Evolutionary conservation across 2,888 invertebrate species (phyloP), one percentile per base, ranked within the genome.

Genomic region (Callyntrura guangdongensis): DNA sequence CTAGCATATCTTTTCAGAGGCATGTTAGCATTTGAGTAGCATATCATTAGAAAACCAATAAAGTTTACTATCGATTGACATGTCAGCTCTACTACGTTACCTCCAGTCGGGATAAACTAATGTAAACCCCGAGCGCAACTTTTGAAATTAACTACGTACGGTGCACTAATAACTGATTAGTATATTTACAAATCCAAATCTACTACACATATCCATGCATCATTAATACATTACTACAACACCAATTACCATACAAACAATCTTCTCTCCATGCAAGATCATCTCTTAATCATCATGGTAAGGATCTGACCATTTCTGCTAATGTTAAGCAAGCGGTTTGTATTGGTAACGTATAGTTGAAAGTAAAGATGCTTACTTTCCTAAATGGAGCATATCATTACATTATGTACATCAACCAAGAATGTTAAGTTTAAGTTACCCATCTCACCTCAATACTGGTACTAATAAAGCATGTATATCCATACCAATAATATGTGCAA

Each of bases 381-480:
- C 36, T 36, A 36, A 36, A 36, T 36, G 36, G 36, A 36, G 36
- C 36, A 36, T 6, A 36, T 36, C 36, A 36, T 36, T 36, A 36
- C 36, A 36, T 36, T 36, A 36, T 6, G 17, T 17, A 77, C 77
- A 77, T 61, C 59, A 81, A 81, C 11, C 6, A 36, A 27, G 45
- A 69, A 84, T 47, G 83, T 27, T 22, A 64, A 82, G 45, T 59
- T 1, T 14, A 36, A 20, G 61, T 81, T 25, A 11, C 61, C 36
- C 36, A n/a, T 77, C 17, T 69, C 69, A 45, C 14, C 27, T 25
- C 14, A 69, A 36, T 69, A 69, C 47, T 77, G 14, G 5, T 20
- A 20, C 20, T 2, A 6, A 2, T 59, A 53, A 53, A 72, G 17
- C 72, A 72, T n/a, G 45, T 69, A 36, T 69, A 36, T 4, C n/a